A percentile compares a stretch with the other conserved stretches of the same genome.
Evolutionary conservation across 2,888 invertebrate genomes (phyloP).

Genomic region (Leucania comma): DNA sequence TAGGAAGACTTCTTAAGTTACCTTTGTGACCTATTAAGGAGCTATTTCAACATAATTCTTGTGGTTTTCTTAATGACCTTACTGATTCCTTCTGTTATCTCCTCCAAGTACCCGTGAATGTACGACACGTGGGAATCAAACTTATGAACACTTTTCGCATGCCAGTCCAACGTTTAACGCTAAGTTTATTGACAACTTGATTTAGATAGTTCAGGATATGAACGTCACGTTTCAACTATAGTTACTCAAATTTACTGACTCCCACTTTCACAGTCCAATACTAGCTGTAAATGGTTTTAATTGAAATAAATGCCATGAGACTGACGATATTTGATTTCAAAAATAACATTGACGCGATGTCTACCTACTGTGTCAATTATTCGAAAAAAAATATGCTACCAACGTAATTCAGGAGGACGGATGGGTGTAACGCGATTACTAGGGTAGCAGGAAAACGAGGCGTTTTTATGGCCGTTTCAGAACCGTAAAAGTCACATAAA

Average conservation of each 20-base stretch:
- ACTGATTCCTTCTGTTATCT: no score
- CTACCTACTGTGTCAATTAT: not conserved
- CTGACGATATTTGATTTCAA: no score
- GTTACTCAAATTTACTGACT: not conserved
- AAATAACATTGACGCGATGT: not conserved
- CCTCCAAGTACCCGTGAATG: no score
- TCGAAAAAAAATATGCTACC: constrained; percentile 18
- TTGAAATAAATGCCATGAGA: not conserved
- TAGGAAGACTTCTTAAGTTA: no score
- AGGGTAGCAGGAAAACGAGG: constrained; percentile 39
- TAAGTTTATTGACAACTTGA: not conserved
- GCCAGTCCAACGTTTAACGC: not conserved
- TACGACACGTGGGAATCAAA: not conserved
- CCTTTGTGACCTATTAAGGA: no score
- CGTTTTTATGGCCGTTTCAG: constrained; percentile 29
- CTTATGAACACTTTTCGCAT: not conserved
- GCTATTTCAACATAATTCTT: no score
- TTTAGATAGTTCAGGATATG: no score
- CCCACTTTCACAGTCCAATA: not conserved
- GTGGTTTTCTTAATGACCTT: no score
- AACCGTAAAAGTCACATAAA: constrained; percentile 38
- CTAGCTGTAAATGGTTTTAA: not conserved
- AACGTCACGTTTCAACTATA: no score
- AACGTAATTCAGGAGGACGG: constrained; percentile 9
- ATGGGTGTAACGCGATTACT: constrained; percentile 41